Base-by-base conservation (phyloP, 1,140 invertebrate genomes). In the Penaeus indicus region DNA sequence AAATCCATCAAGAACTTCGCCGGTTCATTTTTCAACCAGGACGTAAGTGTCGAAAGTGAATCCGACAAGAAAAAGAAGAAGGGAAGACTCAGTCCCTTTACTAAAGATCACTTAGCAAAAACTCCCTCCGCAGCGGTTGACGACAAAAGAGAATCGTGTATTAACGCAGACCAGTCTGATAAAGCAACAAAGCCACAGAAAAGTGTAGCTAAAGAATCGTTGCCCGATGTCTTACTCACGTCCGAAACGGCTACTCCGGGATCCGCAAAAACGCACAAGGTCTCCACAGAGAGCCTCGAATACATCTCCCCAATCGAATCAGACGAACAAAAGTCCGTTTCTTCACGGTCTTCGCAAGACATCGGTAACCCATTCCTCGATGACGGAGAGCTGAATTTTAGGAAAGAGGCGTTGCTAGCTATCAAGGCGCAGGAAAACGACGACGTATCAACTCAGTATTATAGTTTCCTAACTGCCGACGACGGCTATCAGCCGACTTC, bases 1-100 rank as follows among this genome's bases (percentile, higher is more conserved):
- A 88, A 88, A 67, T 88, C 87, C 21, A 88, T 88, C 38, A 88
- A 84, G 38, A 88, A 67, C 32, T 88, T 88, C 78, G 87, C 87
- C 54, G 87, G 87, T 1, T 88, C 87, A 47, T 27, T 88, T 18
- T 88, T 88, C 54, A 78, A 81, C 13, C 87, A 84, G 32, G 81
- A 88, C 32, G 4, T 27, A 25, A 60, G n/a, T 22, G n/a, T 47
- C 21, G 84, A 84, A 47, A 82, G 79, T 13, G 25, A 69, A 10
- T 21, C 25, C 18, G 67, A 83, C 13, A 83, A 83, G 75, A 72
- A 83, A 80, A 88, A 88, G 83, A 88, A 84, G 72, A 84, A 84
- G 79, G 82, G 60, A 25, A 84, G 81, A 54, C 27, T 64, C 10
- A 88, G 81, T 79, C 87, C 87, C 42, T 88, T 88, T 54, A 79